Evolutionary conservation across 2,888 invertebrate species (phyloP).

Genomic region (Agonopterix subpropinquella): DNA sequence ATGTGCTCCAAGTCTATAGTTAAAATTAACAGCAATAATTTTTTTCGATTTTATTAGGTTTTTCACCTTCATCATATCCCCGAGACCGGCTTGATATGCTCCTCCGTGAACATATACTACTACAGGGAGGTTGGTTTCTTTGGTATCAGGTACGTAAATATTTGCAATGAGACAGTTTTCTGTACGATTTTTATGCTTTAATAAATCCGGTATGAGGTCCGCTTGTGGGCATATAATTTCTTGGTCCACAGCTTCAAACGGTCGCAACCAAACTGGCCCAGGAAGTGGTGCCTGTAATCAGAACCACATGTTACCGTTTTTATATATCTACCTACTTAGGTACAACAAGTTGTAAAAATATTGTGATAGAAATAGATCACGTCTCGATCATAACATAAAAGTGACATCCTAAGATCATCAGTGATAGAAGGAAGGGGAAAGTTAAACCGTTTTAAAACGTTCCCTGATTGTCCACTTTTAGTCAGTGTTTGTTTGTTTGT

Average conservation of each 20-base stretch:
- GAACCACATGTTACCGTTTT: too few relatives aligned
- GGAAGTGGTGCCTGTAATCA: constrained; percentile 31
- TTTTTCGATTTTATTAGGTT: constrained; percentile 20
- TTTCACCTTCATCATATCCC: constrained; percentile 11
- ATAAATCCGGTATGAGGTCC: not conserved
- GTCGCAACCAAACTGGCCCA: constrained; percentile 23
- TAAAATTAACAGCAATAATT: constrained; percentile 24
- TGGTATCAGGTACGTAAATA: constrained; percentile 40
- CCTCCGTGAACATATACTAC: constrained; percentile 31
- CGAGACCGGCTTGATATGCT: constrained; percentile 21
- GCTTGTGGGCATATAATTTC: constrained; percentile 27
- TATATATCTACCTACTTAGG: too few relatives aligned
- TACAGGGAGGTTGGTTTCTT: constrained; percentile 24
- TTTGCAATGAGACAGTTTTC: constrained; percentile 51
- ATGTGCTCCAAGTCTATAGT: constrained; percentile 27
- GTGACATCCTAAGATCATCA: too few relatives aligned
- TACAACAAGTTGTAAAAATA: too few relatives aligned
- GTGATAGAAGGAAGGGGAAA: too few relatives aligned
- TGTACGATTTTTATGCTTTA: not conserved
- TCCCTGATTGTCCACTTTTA: too few relatives aligned
- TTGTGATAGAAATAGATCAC: too few relatives aligned
- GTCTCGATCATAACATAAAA: too few relatives aligned
- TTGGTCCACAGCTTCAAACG: constrained; percentile 24
- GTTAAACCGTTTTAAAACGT: too few relatives aligned
- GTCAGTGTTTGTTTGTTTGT: too few relatives aligned